Percentiles rank a stretch among this genome's conserved stretches.
Evolutionary conservation across 2,797 vertebrate species (phyloP).

Genomic region (Myiotriccus ornatus): DNA sequence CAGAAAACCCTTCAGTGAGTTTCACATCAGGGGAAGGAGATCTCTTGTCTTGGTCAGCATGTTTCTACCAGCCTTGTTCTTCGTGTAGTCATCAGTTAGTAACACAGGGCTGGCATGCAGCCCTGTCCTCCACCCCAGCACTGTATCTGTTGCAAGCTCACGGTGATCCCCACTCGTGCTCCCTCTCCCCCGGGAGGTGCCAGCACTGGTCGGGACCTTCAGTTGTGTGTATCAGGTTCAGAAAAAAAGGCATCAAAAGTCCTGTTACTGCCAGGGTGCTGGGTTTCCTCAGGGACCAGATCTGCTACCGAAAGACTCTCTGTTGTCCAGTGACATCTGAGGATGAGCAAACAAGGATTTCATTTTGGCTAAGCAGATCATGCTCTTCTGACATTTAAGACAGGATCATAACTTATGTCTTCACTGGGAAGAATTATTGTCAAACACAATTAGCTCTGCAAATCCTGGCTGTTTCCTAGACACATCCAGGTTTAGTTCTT

Average conservation of each 20-base stretch:
- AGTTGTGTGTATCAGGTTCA: neutral
- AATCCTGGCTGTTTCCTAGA: neutral
- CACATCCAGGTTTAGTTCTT: neutral
- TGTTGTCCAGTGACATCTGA: neutral
- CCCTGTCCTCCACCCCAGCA: neutral
- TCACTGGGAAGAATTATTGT: neutral
- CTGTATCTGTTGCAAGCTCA: neutral
- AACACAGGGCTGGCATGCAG: neutral
- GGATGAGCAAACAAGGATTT: neutral
- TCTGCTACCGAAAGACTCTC: neutral
- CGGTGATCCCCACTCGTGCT: neutral
- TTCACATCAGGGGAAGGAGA: neutral
- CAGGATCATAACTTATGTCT: slow-evolving; percentile 13
- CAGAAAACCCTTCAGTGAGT: neutral
- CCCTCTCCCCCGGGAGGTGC: neutral
- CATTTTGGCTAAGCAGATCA: slow-evolving; percentile 4
- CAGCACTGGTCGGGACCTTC: neutral
- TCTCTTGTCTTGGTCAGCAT: neutral
- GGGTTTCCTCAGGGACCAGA: neutral
- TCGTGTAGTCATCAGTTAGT: neutral
- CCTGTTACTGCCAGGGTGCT: neutral
- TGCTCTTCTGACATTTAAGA: neutral
- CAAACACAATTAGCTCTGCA: slow-evolving; percentile 21
- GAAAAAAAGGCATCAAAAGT: neutral
- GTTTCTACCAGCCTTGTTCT: neutral